A percentile compares a stretch with the other conserved stretches of the same genome.
phyloP scores from a whole-genome alignment of 2,888 invertebrate species.

The Macropis europaea region DNA sequence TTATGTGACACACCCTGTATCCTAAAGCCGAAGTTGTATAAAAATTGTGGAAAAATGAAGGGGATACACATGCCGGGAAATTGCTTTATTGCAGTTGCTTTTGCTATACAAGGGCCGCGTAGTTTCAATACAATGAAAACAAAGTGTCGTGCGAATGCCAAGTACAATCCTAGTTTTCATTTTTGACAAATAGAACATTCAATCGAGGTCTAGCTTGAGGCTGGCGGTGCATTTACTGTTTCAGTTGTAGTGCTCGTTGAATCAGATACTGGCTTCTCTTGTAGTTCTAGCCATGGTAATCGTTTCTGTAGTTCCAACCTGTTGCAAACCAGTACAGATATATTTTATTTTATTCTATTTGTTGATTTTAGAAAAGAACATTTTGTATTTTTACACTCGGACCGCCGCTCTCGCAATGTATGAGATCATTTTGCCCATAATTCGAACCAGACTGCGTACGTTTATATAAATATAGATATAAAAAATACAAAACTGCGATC shows the following conservation, averaged over 20 bases:
- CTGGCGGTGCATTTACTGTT: conserved; percentile 65
- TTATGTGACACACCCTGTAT: too few species aligned
- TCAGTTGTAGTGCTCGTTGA: conserved; percentile 72
- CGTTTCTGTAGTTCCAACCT: conserved; percentile 91
- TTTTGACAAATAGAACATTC: not conserved
- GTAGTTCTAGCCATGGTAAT: conserved; percentile 85
- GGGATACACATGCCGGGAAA: conserved; percentile 31
- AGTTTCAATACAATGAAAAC: conserved; percentile 23
- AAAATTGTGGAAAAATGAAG: not conserved
- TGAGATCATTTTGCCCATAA: too few species aligned
- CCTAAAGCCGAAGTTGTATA: too few species aligned
- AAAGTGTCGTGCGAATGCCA: conserved; percentile 11
- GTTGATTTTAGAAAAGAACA: not conserved
- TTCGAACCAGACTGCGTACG: too few species aligned
- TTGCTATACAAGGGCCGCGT: conserved; percentile 43
- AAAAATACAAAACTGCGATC: not conserved
- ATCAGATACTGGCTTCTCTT: conserved; percentile 72
- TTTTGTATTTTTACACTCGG: too few species aligned
- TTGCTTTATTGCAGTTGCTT: conserved; percentile 52
- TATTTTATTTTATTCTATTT: not conserved
- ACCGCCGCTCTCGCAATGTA: not conserved
- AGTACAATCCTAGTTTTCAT: conserved; percentile 19
- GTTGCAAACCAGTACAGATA: not conserved
- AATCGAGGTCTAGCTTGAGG: conserved; percentile 56
- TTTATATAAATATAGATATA: not conserved